Conservation (phyloP, 2,113 vertebrate genomes). For the Dolichallabes microphthalmus region DNA sequence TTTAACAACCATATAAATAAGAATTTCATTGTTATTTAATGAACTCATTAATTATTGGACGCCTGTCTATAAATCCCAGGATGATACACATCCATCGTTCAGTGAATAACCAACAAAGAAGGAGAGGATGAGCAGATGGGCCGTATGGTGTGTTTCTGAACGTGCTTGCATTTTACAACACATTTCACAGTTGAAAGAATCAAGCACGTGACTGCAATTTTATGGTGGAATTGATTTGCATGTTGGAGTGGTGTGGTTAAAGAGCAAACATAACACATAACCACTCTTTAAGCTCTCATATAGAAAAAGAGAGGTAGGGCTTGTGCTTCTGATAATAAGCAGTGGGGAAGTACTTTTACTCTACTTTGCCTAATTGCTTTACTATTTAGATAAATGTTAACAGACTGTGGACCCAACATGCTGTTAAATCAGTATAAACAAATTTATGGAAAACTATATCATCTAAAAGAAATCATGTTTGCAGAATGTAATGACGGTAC, state of each 20-base stretch:
- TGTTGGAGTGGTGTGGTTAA: slow-evolving; percentile 59
- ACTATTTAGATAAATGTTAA: slow-evolving; percentile 24
- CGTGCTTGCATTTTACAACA: slow-evolving; percentile 38
- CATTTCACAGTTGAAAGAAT: slow-evolving; percentile 47
- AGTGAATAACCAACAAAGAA: slow-evolving; percentile 57
- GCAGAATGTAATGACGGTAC: neutral
- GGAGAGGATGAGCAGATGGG: slow-evolving; percentile 56
- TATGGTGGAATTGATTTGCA: slow-evolving; percentile 64
- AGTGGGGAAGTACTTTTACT: slow-evolving; percentile 13
- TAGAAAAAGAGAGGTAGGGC: slow-evolving; percentile 13
- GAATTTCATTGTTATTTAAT: slow-evolving; percentile 62
- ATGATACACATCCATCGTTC: slow-evolving; percentile 65
- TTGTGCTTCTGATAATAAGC: neutral
- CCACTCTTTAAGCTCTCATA: neutral
- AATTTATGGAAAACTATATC: neutral
- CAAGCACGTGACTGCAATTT: slow-evolving; percentile 61
- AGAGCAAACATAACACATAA: slow-evolving; percentile 55
- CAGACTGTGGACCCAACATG: neutral
- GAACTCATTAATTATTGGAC: slow-evolving; percentile 69
- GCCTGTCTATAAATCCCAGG: slow-evolving; percentile 60
- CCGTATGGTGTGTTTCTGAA: slow-evolving; percentile 29
- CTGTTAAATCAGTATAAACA: slow-evolving; percentile 11
- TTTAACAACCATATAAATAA: slow-evolving; percentile 65
- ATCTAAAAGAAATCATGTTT: neutral
- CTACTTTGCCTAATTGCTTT: slow-evolving; percentile 16